These are phyloP conservation scores for Sicus ferrugineus DNA, from an alignment of 2,888 invertebrate species.

Conservation along the genomic window DNA sequence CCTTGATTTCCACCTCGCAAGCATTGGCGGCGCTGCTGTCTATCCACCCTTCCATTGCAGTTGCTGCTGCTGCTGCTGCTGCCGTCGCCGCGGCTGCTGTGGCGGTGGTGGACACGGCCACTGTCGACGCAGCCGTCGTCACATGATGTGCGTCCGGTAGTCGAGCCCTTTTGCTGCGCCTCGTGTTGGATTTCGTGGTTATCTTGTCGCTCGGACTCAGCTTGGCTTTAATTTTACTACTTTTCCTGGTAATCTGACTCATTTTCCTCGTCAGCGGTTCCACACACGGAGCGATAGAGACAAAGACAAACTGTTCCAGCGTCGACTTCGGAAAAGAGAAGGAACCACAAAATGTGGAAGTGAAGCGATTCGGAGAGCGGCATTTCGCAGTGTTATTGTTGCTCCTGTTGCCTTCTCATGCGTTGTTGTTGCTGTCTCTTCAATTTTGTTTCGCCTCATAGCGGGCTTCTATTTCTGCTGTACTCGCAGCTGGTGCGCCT, in stretches of 20 bases:
- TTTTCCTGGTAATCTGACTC: constrained; percentile 23
- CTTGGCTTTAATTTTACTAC: constrained; percentile 10
- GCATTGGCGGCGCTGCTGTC: not conserved
- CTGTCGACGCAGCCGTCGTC: not conserved
- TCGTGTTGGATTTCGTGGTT: constrained; percentile 12
- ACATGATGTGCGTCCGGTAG: not conserved
- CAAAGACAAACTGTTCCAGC: constrained; percentile 31
- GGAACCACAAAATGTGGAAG: constrained; percentile 26
- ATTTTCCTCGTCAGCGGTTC: constrained; percentile 19
- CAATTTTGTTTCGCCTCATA: constrained; percentile 39
- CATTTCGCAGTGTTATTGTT: not conserved
- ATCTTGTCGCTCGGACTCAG: constrained; percentile 38
- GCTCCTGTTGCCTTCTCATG: constrained; percentile 45
- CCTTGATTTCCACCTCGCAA: constrained; percentile 13
- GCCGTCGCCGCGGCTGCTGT: not conserved
- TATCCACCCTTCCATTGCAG: not conserved
- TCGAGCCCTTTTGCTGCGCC: constrained; percentile 16
- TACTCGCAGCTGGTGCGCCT: constrained; percentile 28
- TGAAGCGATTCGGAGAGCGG: constrained; percentile 8
- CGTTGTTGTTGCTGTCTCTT: not conserved
- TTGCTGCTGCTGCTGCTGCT: constrained; percentile 22
- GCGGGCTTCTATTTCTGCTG: constrained; percentile 19
- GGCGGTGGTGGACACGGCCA: not conserved
- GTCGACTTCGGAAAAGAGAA: constrained; percentile 32
- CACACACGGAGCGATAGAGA: constrained; percentile 19